phyloP scores from a whole-genome alignment of 2,797 vertebrate species.

The Danio tinwini region DNA sequence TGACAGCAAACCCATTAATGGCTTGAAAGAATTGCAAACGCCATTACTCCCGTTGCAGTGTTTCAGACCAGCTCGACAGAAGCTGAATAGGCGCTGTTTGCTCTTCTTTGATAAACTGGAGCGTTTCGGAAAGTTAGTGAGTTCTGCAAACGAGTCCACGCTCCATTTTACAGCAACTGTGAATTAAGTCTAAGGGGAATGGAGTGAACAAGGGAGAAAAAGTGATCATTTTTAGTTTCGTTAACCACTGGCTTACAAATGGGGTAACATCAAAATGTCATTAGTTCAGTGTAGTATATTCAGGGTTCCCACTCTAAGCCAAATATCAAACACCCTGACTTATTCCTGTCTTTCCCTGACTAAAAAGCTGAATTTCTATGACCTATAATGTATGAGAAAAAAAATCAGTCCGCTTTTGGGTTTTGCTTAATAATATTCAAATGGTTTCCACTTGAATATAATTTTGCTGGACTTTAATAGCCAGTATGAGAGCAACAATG shows the following conservation, averaged over 20 bases:
- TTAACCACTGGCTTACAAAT: constrained; percentile 29
- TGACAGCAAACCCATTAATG: constrained; percentile 59
- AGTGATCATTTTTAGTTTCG: constrained; percentile 1
- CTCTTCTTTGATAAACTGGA: constrained; percentile 51
- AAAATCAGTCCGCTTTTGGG: too few relatives aligned
- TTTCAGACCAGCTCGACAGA: constrained; percentile 32
- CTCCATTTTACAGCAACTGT: constrained; percentile 14
- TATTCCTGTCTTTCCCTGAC: too few relatives aligned
- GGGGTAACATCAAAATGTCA: constrained; percentile 36
- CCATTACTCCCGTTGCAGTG: constrained; percentile 46
- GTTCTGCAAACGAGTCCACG: constrained; percentile 27
- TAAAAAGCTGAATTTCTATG: too few relatives aligned
- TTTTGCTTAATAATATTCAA: too few relatives aligned
- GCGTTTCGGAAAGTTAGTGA: constrained; percentile 20
- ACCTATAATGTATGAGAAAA: too few relatives aligned
- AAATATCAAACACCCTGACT: too few relatives aligned
- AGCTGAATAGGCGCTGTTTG: constrained; percentile 32
- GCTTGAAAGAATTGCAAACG: constrained; percentile 43
- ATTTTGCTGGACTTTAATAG: too few relatives aligned
- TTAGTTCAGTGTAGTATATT: constrained; percentile 3
- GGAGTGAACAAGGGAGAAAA: constrained; percentile 26
- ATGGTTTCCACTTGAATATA: too few relatives aligned
- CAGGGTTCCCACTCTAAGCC: too few relatives aligned
- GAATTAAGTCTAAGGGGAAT: constrained; percentile 30
- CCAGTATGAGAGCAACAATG: too few relatives aligned